Conservation (phyloP, 2,113 vertebrate species). For the Arenaria interpres region DNA sequence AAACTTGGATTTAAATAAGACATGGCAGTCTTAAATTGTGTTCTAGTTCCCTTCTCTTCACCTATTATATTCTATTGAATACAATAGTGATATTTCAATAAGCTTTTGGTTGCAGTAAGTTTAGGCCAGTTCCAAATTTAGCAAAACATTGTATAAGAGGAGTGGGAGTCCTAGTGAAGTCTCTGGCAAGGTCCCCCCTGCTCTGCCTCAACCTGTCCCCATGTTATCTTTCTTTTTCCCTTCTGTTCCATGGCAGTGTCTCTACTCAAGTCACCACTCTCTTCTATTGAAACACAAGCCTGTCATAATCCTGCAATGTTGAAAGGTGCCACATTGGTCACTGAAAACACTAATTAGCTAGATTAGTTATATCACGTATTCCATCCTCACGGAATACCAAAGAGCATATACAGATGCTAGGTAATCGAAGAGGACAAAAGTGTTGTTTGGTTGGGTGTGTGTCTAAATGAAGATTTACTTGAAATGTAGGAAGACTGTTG, state of each 20-base stretch:
- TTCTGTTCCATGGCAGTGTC: rapidly evolving
- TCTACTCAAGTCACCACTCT: neutral
- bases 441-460: neutral
- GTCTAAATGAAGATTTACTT: neutral
- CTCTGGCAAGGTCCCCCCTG: rapidly evolving
- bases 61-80: neutral
- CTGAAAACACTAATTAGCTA: neutral
- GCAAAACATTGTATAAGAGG: neutral
- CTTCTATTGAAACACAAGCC: neutral
- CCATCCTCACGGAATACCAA: neutral
- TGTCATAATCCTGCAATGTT: neutral
- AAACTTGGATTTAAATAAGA: neutral
- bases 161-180: neutral
- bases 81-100: neutral
- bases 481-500: neutral
- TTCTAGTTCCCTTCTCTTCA: neutral
- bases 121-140: neutral
- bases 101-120: neutral
- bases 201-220: neutral
- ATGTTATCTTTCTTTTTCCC: neutral
- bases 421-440: neutral
- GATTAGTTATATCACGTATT: neutral
- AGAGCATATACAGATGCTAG: neutral
- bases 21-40: neutral
- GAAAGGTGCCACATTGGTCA: neutral